Percentiles rank a stretch among this genome's conserved stretches.
phyloP scores from a whole-genome alignment of 2,888 invertebrate genomes.

The Pyrgus malvae region DNA sequence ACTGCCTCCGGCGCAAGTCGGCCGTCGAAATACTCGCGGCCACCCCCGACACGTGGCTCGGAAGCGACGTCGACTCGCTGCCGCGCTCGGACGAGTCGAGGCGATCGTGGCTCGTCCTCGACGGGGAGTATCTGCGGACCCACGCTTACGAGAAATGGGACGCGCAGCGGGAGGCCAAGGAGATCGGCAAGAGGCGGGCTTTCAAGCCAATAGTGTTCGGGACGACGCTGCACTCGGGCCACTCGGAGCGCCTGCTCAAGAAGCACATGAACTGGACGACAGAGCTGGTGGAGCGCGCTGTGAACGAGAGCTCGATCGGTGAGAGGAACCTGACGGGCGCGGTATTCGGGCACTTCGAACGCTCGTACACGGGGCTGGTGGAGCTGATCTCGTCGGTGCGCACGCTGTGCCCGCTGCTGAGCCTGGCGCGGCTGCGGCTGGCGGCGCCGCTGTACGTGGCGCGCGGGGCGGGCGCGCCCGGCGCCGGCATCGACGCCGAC shows the following conservation, averaged over 20 bases:
- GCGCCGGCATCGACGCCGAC: slow-evolving; percentile 83
- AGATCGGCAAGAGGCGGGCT: slow-evolving; percentile 65
- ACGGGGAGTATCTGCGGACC: slow-evolving; percentile 85
- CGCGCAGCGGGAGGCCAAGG: slow-evolving; percentile 61
- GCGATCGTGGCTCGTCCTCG: slow-evolving; percentile 90
- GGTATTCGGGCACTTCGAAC: slow-evolving; percentile 85
- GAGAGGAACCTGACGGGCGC: slow-evolving; percentile 83
- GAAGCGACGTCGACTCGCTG: slow-evolving; percentile 81
- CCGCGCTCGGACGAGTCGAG: slow-evolving; percentile 83
- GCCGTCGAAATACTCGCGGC: slow-evolving; percentile 83
- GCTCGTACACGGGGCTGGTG: slow-evolving; percentile 86
- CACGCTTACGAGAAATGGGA: slow-evolving; percentile 86
- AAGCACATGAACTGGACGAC: slow-evolving; percentile 85
- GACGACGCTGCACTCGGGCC: slow-evolving; percentile 87
- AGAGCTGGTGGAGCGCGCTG: slow-evolving; percentile 83
- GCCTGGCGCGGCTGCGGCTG: slow-evolving; percentile 83
- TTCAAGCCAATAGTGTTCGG: slow-evolving; percentile 85
- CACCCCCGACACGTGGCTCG: slow-evolving; percentile 88
- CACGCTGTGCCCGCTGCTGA: slow-evolving; percentile 89
- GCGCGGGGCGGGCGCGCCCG: slow-evolving; percentile 63
- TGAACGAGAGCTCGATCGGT: slow-evolving; percentile 84
- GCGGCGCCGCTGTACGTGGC: slow-evolving; percentile 88
- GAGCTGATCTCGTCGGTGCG: slow-evolving; percentile 90
- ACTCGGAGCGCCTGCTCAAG: slow-evolving; percentile 82
- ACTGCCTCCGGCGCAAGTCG: slow-evolving; percentile 80